Evolutionary conservation across 2,797 vertebrate genomes (phyloP), one percentile per base, ranked within the genome.

Genomic region (Hybognathus amarus): DNA sequence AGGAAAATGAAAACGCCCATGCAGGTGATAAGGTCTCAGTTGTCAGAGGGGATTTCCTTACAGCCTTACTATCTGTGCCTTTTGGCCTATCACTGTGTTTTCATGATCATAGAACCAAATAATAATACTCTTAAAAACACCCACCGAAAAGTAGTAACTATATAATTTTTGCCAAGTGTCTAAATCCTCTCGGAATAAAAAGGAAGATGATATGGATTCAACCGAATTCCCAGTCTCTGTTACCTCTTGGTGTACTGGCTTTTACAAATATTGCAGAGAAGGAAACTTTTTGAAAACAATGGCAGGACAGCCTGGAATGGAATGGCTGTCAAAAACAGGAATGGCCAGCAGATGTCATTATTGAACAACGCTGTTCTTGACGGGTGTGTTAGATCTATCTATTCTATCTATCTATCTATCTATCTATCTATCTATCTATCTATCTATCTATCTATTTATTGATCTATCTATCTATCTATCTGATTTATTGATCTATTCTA

Each of bases 291-390:
- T 17, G 45, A 12, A 74, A 77, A 42, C 75, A 30, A 47, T 22
- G 22, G 17, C 10, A 74, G 12, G 50, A 36, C 30, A n/a, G 27
- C 38, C n/a, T 22, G 13, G 33, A 33, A 33, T 33, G 30, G 30
- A 3, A 33, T 33, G 30, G 30, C 30, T 33, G 30, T 33, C 24
- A 75, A 54, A 50, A 73, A 24, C 20, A 63, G 27, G 13, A 82
- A 66, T 56, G 52, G 79, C 91, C 93, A 90, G 85, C 74, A 90
- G 92, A 83, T 91, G 92, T 88, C 68, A 76, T 63, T 79, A 40
- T 56, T 45, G 47, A 54, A 18, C 17, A 18, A 66, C 12, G 13
- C 0, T 63, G 4, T 5, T 6, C 5, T 61, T 77, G n/a, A 71
- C 30, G 1, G 15, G 13, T 24, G 6, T 61, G 38, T 8, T 10